Evolutionary conservation across 2,888 invertebrate genomes (phyloP), one percentile per base, ranked within the genome.

Genomic region (Ctena decussata): DNA sequence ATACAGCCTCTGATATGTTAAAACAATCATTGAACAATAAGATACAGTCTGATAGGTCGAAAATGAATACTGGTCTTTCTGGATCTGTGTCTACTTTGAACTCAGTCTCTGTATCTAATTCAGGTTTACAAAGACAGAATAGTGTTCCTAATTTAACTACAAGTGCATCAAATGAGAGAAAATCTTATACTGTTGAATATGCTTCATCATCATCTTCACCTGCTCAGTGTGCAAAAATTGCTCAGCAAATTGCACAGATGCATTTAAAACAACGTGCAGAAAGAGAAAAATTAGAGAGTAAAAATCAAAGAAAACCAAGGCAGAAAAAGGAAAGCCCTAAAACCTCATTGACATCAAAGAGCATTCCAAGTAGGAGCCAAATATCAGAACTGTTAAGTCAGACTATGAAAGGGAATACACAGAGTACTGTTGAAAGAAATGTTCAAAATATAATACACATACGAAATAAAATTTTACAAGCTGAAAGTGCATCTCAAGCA

Each of bases 171-270:
- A 65, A 65, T 65, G 35, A 65, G 18, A 65, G 21, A 65, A 32
- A 21, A 35, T 18, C 32, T 35, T 65, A 18, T 35, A 35, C 35
- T n/a, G 6, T 65, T 65, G 65, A 65, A 65, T 65, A 65, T 35
- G 11, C 65, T 39, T 83, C 87, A 24, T 72, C 83, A 21, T 85
- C 79, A 21, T 79, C 76, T 35, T 79, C 85, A n/a, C 81, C 83
- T n/a, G 85, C 85, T 60, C 85, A 88, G 65, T 88, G 88, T 84
- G 88, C 88, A 11, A 88, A 84, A 77, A 88, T 88, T 70, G 88
- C 88, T 72, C 88, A 88, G 39, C 84, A 88, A 46, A 88, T 88
- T 69, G 88, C 88, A 75, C 75, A 88, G 80, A 84, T 88, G 84
- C 85, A 82, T 84, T 84, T 85, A 69, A 77, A 73, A 24, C 84